Conservation (phyloP, 2,888 invertebrate species). For the Carterocephalus palaemon region DNA sequence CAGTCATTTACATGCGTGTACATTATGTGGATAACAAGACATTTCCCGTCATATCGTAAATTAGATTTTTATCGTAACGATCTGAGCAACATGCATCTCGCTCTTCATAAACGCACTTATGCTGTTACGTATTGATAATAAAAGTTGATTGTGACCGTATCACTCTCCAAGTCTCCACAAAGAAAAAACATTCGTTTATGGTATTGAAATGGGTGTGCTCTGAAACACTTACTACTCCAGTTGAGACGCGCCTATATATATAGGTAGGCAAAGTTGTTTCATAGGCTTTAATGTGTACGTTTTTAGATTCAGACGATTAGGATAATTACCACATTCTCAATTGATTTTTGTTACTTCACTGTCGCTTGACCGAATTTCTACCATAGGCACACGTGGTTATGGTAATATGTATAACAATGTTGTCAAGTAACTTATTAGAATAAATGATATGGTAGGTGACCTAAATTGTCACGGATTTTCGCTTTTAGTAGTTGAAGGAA, state of each 20-base stretch:
- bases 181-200: constrained; percentile 29
- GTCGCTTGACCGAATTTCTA: no score
- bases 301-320: no score
- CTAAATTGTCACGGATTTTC: constrained; percentile 9
- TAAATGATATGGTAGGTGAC: no score
- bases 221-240: constrained; percentile 34
- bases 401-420: no score
- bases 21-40: constrained; percentile 16
- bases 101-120: constrained; percentile 10
- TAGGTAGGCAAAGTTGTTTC: constrained; percentile 22
- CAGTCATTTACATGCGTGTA: no score
- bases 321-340: no score
- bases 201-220: constrained; percentile 32
- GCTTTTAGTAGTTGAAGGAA: constrained; percentile 15
- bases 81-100: not conserved
- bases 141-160: constrained; percentile 32
- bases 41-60: constrained; percentile 19
- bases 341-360: no score
- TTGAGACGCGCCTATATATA: constrained; percentile 31
- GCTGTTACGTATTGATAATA: constrained; percentile 26
- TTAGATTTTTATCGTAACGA: constrained; percentile 11
- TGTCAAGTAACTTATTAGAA: no score
- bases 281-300: constrained; percentile 10
- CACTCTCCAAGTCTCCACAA: constrained; percentile 31
- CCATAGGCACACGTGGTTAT: no score